Conservation (phyloP, 2,113 vertebrate genomes). For the Corvus moneduloides region DNA sequence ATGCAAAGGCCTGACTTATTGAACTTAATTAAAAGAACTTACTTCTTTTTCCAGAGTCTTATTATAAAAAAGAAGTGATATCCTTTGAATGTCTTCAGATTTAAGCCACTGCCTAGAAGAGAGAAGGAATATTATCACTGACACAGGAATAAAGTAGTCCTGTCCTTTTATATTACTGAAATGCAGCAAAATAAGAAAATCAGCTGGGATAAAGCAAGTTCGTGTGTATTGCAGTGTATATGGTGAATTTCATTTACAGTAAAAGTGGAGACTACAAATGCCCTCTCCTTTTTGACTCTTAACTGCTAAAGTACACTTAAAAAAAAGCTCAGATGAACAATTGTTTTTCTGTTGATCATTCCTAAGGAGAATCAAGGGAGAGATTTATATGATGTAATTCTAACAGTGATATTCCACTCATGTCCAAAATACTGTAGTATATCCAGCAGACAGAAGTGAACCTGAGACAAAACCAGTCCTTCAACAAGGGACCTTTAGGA, state of each 20-base stretch:
- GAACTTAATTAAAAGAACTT: constrained; percentile 50
- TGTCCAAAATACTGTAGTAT: neutral
- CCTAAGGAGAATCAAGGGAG: neutral
- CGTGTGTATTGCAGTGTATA: neutral
- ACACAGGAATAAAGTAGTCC: neutral
- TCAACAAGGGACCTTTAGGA: neutral
- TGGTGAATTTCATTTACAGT: neutral
- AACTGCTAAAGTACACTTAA: neutral
- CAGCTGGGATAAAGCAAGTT: neutral
- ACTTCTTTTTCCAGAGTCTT: constrained; percentile 95
- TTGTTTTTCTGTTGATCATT: neutral
- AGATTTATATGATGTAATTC: neutral
- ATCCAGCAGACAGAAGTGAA: neutral
- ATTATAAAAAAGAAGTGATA: constrained; percentile 96
- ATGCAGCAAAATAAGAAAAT: neutral
- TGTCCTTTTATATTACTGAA: neutral
- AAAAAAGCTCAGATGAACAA: neutral
- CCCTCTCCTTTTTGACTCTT: neutral
- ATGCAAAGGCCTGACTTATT: neutral
- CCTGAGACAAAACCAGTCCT: neutral
- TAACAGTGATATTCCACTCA: neutral
- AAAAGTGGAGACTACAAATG: neutral
- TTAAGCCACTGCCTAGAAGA: constrained; percentile 93
- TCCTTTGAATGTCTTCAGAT: constrained; percentile 97
- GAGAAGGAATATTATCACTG: neutral